Evolutionary conservation across 2,797 vertebrate species (phyloP).

Genomic region (Channa striata): DNA sequence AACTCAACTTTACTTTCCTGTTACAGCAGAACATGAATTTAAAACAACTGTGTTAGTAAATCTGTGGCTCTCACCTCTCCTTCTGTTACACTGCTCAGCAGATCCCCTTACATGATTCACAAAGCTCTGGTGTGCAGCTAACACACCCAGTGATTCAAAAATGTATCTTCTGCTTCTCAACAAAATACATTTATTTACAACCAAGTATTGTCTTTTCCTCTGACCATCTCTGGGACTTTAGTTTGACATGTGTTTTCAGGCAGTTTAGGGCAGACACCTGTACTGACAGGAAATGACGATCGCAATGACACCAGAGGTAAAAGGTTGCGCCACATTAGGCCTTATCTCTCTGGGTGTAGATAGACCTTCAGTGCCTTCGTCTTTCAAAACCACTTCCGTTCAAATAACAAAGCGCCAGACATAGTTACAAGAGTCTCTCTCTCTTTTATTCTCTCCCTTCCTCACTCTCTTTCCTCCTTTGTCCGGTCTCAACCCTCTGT

Average conservation of each 20-base stretch:
- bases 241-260: slow-evolving; percentile 64
- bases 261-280: slow-evolving; percentile 65
- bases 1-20: slow-evolving; percentile 53
- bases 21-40: slow-evolving; percentile 42
- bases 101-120: slow-evolving; percentile 52
- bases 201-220: slow-evolving; percentile 46
- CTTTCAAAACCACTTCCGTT: slow-evolving; percentile 47
- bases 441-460: slow-evolving; percentile 1
- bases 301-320: slow-evolving; percentile 55
- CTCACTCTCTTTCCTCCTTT: slow-evolving; percentile 36
- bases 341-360: slow-evolving; percentile 63
- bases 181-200: slow-evolving; percentile 50
- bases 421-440: slow-evolving; percentile 26
- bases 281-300: slow-evolving; percentile 59
- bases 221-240: slow-evolving; percentile 29
- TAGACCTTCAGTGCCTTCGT: slow-evolving; percentile 48
- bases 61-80: slow-evolving; percentile 43
- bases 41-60: slow-evolving; percentile 52
- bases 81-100: slow-evolving; percentile 43
- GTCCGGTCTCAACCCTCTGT: slow-evolving; percentile 59
- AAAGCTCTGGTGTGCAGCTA: slow-evolving; percentile 41
- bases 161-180: slow-evolving; percentile 31
- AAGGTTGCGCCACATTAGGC: slow-evolving; percentile 58
- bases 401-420: slow-evolving; percentile 38
- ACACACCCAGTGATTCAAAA: slow-evolving; percentile 49